A percentile compares a stretch with the other conserved stretches of the same genome.
Conservation (phyloP, 2,113 vertebrate genomes). For the Vidua chalybeata region DNA sequence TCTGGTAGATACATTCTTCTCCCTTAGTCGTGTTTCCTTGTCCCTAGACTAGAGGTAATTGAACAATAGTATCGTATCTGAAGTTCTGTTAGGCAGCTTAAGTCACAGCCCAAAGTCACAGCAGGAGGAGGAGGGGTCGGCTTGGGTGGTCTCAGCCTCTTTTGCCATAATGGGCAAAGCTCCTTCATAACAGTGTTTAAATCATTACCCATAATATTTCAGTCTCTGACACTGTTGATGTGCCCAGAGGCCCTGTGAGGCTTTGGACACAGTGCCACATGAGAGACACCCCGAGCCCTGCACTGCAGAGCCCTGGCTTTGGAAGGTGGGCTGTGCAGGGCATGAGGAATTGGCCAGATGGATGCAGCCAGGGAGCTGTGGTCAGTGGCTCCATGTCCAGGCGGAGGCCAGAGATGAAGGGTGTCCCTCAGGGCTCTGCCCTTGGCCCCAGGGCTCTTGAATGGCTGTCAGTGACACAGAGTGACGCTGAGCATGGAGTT, state of each 20-base stretch:
- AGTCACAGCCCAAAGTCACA: background rate
- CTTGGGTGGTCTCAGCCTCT: background rate
- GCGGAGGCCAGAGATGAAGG: background rate
- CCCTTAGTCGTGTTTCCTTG: background rate
- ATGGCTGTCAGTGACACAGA: background rate
- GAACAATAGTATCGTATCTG: background rate
- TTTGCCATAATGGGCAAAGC: background rate
- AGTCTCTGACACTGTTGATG: background rate
- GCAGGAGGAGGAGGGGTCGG: background rate
- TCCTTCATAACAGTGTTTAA: background rate
- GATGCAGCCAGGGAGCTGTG: background rate
- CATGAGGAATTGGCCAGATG: background rate
- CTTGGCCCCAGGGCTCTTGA: background rate
- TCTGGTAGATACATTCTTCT: background rate
- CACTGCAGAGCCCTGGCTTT: background rate
- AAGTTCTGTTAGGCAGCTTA: too few species aligned
- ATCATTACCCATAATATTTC: background rate
- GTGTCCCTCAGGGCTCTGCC: background rate
- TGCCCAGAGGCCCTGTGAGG: background rate
- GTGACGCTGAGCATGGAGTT: fast-evolving
- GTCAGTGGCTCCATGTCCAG: background rate
- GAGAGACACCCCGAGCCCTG: background rate
- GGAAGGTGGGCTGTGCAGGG: background rate
- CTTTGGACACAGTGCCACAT: background rate
- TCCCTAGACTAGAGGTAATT: too few species aligned